Evolutionary conservation across 2,888 invertebrate genomes (phyloP).

Genomic region (Colletes collaris): DNA sequence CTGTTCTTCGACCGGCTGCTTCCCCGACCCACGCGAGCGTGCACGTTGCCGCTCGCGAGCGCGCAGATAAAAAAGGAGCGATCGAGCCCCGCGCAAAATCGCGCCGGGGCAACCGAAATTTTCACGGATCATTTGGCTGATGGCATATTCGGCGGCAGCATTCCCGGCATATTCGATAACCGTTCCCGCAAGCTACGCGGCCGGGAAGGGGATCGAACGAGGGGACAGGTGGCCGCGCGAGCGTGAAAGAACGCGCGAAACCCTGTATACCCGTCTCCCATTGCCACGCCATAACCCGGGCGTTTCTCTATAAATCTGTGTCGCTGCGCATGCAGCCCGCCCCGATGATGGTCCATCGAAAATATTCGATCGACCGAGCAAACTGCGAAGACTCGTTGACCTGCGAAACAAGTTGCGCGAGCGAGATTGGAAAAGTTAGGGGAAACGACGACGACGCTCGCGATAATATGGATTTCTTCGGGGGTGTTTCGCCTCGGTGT

Average conservation of each 20-base stretch:
- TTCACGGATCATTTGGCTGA: conserved; percentile 79
- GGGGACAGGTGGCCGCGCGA: conserved; percentile 26
- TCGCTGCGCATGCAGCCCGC: conserved; percentile 13
- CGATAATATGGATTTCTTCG: conserved; percentile 32
- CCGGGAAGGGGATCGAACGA: conserved; percentile 4
- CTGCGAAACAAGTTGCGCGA: conserved; percentile 50
- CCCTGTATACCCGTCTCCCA: conserved; percentile 18
- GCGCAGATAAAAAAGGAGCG: conserved; percentile 44
- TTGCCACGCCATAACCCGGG: conserved; percentile 54
- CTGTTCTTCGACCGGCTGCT: conserved; percentile 38
- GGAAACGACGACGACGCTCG: conserved; percentile 7
- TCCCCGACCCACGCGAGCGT: conserved; percentile 4
- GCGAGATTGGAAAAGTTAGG: conserved; percentile 43
- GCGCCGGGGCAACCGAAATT: conserved; percentile 71
- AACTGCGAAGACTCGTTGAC: conserved; percentile 56
- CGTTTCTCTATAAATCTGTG: conserved; percentile 50
- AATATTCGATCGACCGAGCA: conserved; percentile 53
- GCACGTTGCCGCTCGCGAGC: background rate
- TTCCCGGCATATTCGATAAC: conserved; percentile 76
- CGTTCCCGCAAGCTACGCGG: conserved; percentile 49
- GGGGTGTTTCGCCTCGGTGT: background rate
- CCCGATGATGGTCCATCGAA: conserved; percentile 46
- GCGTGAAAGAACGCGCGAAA: conserved; percentile 27
- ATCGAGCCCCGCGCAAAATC: conserved; percentile 69
- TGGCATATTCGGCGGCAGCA: conserved; percentile 75